Evolutionary conservation across 2,113 vertebrate species (phyloP).

Genomic region (Trichechus manatus): DNA sequence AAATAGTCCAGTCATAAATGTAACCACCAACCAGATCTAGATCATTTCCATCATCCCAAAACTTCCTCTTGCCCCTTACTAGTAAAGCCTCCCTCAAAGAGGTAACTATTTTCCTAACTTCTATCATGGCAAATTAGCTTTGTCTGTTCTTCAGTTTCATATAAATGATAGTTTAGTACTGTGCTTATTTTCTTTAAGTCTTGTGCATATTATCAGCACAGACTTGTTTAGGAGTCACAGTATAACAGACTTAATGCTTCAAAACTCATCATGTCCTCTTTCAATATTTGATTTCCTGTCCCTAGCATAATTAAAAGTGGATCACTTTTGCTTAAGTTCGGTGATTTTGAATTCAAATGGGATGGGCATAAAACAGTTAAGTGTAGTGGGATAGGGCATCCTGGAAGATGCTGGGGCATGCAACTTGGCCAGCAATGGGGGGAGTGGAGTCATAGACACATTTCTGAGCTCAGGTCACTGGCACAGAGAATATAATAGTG

Average conservation of each 20-base stretch:
- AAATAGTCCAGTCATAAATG: neutral
- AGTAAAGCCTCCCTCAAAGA: slow-evolving; percentile 31
- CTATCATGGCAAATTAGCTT: neutral
- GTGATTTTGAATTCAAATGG: neutral
- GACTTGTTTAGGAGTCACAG: neutral
- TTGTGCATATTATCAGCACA: neutral
- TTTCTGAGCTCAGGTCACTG: neutral
- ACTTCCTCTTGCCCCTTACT: neutral
- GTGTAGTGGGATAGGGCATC: neutral
- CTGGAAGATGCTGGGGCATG: neutral
- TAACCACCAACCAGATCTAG: neutral
- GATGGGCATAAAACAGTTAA: neutral
- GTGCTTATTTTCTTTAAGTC: slow-evolving; percentile 56
- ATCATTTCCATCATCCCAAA: neutral
- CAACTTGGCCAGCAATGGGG: neutral
- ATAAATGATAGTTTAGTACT: slow-evolving; percentile 17
- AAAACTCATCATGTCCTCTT: slow-evolving; percentile 10
- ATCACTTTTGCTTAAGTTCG: slow-evolving; percentile 37
- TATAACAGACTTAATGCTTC: slow-evolving; percentile 13
- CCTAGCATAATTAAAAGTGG: slow-evolving; percentile 43
- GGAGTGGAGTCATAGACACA: neutral
- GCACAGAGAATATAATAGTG: neutral
- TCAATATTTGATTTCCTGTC: slow-evolving; percentile 42
- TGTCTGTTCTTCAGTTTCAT: slow-evolving; percentile 45
- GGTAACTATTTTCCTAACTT: slow-evolving; percentile 27